phyloP scores from a whole-genome alignment of 2,888 invertebrate genomes.

The Melieria omissa region DNA sequence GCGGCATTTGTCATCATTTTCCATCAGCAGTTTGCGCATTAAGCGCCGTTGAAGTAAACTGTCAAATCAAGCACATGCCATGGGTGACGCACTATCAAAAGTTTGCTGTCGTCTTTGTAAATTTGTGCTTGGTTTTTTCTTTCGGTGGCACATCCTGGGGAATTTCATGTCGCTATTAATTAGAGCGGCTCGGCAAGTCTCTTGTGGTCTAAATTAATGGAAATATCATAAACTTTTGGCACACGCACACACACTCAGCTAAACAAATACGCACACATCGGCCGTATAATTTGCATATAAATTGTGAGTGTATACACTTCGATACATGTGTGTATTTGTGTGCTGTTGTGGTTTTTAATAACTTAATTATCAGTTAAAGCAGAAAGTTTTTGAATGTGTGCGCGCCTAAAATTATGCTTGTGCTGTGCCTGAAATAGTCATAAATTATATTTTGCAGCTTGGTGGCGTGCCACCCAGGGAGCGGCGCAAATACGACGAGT shows the following conservation, averaged over 20 bases:
- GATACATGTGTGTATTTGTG: not conserved
- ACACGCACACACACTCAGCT: constrained; percentile 17
- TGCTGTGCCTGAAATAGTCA: constrained; percentile 50
- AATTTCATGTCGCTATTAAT: constrained; percentile 12
- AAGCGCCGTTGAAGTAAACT: too few species aligned
- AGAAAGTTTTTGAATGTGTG: not conserved
- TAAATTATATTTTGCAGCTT: constrained; percentile 54
- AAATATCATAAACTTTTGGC: constrained; percentile 57
- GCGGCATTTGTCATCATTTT: too few species aligned
- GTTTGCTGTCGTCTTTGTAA: too few species aligned
- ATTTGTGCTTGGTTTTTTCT: too few species aligned
- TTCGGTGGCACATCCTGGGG: not conserved
- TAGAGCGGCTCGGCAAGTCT: constrained; percentile 44
- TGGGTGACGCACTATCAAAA: too few species aligned
- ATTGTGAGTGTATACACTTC: too few species aligned
- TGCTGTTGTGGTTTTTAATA: constrained; percentile 53
- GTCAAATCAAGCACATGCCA: too few species aligned
- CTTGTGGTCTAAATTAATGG: constrained; percentile 59
- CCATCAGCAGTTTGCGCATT: too few species aligned
- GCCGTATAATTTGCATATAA: too few species aligned
- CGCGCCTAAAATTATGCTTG: constrained; percentile 31
- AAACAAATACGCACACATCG: constrained; percentile 14
- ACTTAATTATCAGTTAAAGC: constrained; percentile 55
- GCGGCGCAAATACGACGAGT: too few species aligned
- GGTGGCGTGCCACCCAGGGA: not conserved